A percentile compares a stretch with the other conserved stretches of the same genome.
These are phyloP conservation scores for Hemibagrus guttatus DNA, from an alignment of 2,797 vertebrate species.

Conservation along the genomic window DNA sequence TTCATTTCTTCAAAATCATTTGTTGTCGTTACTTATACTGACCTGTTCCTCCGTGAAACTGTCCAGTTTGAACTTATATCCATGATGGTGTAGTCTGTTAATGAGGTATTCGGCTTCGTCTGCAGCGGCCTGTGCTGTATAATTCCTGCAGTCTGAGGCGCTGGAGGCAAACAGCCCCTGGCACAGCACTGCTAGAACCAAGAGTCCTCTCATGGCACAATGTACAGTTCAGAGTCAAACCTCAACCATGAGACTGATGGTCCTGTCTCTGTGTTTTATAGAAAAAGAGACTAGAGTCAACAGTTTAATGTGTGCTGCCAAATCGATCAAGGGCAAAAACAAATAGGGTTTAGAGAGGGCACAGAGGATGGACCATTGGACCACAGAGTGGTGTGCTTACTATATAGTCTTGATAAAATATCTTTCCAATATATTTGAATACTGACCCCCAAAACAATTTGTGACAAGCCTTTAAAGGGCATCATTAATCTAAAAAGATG, in stretches of 20 bases:
- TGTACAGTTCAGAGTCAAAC: neutral
- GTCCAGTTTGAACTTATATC: slow-evolving; percentile 64
- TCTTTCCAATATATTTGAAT: neutral
- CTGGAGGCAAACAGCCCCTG: slow-evolving; percentile 31
- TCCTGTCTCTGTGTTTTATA: slow-evolving; percentile 43
- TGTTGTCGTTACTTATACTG: slow-evolving; percentile 12
- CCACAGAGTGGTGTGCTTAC: neutral
- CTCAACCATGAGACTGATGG: slow-evolving; percentile 2
- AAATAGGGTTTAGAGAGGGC: neutral
- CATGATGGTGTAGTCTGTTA: slow-evolving; percentile 58
- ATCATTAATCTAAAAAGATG: neutral
- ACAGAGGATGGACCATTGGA: neutral
- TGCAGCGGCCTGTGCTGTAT: neutral
- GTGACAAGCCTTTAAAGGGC: neutral
- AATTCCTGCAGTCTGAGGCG: neutral
- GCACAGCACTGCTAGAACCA: slow-evolving; percentile 47
- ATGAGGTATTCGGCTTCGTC: slow-evolving; percentile 54
- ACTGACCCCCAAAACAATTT: neutral
- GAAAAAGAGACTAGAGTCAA: slow-evolving; percentile 42
- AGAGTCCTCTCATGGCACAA: slow-evolving; percentile 57
- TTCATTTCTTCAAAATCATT: too few relatives aligned
- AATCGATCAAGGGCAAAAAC: slow-evolving; percentile 32
- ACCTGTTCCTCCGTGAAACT: slow-evolving; percentile 35
- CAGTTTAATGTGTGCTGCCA: slow-evolving; percentile 45
- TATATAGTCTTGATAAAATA: neutral